Base-by-base conservation (phyloP, 1,140 invertebrate genomes). In the Diprion similis region DNA sequence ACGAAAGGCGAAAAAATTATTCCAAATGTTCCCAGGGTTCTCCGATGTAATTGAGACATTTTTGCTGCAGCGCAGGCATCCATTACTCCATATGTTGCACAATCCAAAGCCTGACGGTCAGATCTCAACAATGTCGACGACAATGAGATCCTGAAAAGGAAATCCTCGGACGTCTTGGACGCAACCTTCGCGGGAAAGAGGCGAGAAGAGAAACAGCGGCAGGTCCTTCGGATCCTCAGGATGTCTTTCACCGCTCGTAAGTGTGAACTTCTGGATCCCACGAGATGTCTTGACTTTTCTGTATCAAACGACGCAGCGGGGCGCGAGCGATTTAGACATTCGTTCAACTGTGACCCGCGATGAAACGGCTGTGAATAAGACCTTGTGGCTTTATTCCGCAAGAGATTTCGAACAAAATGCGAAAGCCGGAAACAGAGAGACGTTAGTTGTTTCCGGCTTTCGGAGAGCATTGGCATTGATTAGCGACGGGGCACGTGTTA, bases 231-330 rank as follows among this genome's bases (percentile, higher is more conserved):
- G 11, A 7, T 13, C 51, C 51, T 59, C 0, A 9, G 51, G 51
- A 59, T 8, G 51, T 59, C 51, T 59, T 59, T 59, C 51, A 59
- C n/a, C 51, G 51, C 51, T 13, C 11, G 51, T 17, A 59, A 59
- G 51, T 59, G 51, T 59, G 51, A 59, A 59, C 51, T 59, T 13
- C 51, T 17, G 51, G n/a, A 59, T 59, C 51, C 51, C 51, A 59
- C 51, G 51, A 8, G 51, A 59, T 13, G 51, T 59, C 11, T 59
- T 3, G n/a, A 59, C 51, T 17, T 59, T 59, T 59, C 51, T 17
- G 6, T 59, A 59, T 59, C 51, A 59, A 59, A 59, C 11, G 51
- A 59, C 51, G n/a, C 51, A 59, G 51, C 51, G 51, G 51, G 51
- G 51, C 51, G 51, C 51, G 51, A 59, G 51, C 51, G 51, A 13